Evolutionary conservation across 2,888 invertebrate genomes (phyloP), one percentile per base, ranked within the genome.

Genomic region (Leptinotarsa peninsularis): DNA sequence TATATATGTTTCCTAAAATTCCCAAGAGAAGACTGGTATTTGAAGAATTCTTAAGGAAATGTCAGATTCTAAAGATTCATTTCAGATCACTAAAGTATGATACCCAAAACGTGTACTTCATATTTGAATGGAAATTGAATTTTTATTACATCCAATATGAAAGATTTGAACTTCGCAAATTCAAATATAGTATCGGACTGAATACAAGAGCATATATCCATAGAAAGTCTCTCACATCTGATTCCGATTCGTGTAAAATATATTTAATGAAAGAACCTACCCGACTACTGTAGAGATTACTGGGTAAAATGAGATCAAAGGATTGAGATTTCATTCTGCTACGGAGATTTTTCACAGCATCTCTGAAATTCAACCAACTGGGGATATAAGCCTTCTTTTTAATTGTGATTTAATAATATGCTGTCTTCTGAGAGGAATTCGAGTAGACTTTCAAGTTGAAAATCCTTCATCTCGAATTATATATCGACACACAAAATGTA

Each of bases 231-330:
- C 17, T 17, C 52, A 52, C 15, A 17, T 52, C 52, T 52, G 4
- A 52, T 23, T 58, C 4, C 1, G 14, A 58, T 73, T 7, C 52
- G 27, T 52, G 49, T 66, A 70, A 56, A 33, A 67, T 52, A 58
- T 72, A 69, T 66, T 66, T 68, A 66, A 43, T 72, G 43, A 66
- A 49, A 49, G 43, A 43, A 72, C 54, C 66, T 66, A 63, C 69
- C 21, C 63, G 72, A 68, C 69, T 75, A 56, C 75, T 54, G 69
- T 72, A 68, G 69, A 69, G 66, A 60, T 69, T 58, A 69, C 75
- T 69, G 66, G 72, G 69, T 75, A 72, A 72, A 75, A 70, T 70
- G 72, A 75, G 75, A 75, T 75, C 75, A 72, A 75, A 75, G 75
- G 71, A 67, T 54, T 23, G 58, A 72, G 72, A 75, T 66, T 75